Conservation (phyloP, 2,888 invertebrate species). For the Diarsia rubi region DNA sequence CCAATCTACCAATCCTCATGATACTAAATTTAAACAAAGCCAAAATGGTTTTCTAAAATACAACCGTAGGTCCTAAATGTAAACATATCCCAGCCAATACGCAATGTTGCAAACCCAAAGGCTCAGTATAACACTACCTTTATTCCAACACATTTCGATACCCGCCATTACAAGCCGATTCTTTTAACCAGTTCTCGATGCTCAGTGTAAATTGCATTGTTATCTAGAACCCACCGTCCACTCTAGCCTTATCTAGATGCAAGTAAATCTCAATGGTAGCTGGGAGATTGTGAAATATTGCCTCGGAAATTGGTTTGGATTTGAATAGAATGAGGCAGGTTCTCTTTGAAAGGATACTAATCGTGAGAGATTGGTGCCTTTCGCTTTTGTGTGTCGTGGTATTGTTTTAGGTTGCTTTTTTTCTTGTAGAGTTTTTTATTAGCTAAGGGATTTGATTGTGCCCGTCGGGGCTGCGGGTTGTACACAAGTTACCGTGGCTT, state of each 20-base stretch:
- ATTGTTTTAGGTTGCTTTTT: constrained; percentile 9
- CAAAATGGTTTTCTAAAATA: background rate
- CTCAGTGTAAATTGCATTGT: constrained; percentile 85
- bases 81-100: background rate
- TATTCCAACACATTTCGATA: constrained; percentile 25
- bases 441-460: background rate
- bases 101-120: background rate
- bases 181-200: constrained; percentile 67
- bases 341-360: constrained; percentile 66
- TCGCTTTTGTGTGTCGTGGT: constrained; percentile 10
- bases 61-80: background rate
- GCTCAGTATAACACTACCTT: background rate
- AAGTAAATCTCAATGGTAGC: constrained; percentile 77
- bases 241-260: constrained; percentile 80
- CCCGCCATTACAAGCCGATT: constrained; percentile 47
- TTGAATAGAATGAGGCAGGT: constrained; percentile 68
- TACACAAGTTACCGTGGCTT: too few species aligned
- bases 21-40: background rate
- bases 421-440: background rate
- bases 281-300: constrained; percentile 78
- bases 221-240: constrained; percentile 76
- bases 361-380: constrained; percentile 58
- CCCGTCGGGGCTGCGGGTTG: too few species aligned
- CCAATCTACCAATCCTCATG: too few species aligned
- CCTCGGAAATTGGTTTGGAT: constrained; percentile 74